These are phyloP conservation scores for Meteorus cinctellus DNA, from an alignment of 2,888 invertebrate genomes.

Conservation along the genomic window DNA sequence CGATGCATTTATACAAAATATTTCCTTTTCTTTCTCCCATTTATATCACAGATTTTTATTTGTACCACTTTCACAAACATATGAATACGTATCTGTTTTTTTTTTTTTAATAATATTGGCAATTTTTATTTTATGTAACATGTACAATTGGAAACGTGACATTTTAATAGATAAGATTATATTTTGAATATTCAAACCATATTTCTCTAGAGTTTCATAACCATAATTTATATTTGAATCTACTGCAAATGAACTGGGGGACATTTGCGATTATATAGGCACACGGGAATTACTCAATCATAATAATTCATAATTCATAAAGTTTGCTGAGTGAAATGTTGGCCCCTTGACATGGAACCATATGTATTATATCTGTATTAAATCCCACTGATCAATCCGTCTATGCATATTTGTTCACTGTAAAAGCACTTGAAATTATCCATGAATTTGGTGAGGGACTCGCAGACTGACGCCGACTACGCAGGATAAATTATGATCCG, in stretches of 20 bases:
- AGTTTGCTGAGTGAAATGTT: slow-evolving; percentile 15
- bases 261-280: slow-evolving; percentile 5
- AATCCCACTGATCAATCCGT: background rate
- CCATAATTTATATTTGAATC: slow-evolving; percentile 3
- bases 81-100: no score
- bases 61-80: background rate
- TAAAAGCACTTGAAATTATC: slow-evolving; percentile 1
- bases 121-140: background rate
- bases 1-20: no score
- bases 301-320: slow-evolving; percentile 29
- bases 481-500: background rate
- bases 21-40: background rate
- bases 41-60: background rate
- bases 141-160: background rate
- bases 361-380: background rate
- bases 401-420: background rate
- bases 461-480: background rate
- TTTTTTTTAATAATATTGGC: background rate
- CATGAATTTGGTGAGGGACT: background rate
- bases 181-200: background rate
- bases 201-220: slow-evolving; percentile 1
- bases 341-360: background rate
- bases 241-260: background rate
- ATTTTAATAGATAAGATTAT: background rate
- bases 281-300: slow-evolving; percentile 23